Evolutionary conservation across 2,797 vertebrate genomes (phyloP).

Genomic region (Lithobates pipiens): DNA sequence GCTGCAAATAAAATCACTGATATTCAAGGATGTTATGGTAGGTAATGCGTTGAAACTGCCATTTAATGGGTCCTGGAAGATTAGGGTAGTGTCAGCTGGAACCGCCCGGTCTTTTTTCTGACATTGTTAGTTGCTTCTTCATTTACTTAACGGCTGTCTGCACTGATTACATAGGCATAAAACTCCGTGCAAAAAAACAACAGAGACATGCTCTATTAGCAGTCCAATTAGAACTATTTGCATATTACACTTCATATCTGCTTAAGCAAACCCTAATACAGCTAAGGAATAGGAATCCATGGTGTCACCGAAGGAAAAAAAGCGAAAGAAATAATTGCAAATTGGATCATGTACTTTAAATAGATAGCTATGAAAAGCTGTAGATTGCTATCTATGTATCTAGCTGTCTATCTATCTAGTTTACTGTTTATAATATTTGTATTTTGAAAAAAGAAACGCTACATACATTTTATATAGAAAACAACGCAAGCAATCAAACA

Average conservation of each 20-base stretch:
- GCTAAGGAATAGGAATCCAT: constrained; percentile 80
- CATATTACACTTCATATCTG: constrained; percentile 98
- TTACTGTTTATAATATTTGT: too few relatives aligned
- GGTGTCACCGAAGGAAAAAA: constrained; percentile 63
- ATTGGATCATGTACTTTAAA: too few relatives aligned
- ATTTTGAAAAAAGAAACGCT: too few relatives aligned
- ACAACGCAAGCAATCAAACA: too few relatives aligned
- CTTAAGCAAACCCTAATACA: constrained; percentile 89
- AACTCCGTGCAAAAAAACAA: constrained; percentile 93
- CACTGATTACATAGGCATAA: constrained; percentile 99
- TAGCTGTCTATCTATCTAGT: background rate
- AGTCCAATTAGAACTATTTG: constrained; percentile 99
- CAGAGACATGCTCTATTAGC: constrained; percentile 99
- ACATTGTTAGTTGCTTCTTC: constrained; percentile 99
- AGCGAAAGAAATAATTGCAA: background rate
- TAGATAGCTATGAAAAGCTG: too few relatives aligned
- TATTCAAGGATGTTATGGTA: constrained; percentile 99
- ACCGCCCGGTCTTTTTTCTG: constrained; percentile 98
- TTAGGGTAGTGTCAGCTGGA: constrained; percentile 99
- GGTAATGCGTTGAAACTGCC: constrained; percentile 99
- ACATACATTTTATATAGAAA: too few relatives aligned
- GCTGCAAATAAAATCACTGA: constrained; percentile 99
- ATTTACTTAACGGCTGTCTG: constrained; percentile 99
- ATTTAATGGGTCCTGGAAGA: constrained; percentile 99
- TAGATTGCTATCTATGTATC: too few relatives aligned